Evolutionary conservation across 2,888 invertebrate genomes (phyloP).

Genomic region (Pelosia muscerda): DNA sequence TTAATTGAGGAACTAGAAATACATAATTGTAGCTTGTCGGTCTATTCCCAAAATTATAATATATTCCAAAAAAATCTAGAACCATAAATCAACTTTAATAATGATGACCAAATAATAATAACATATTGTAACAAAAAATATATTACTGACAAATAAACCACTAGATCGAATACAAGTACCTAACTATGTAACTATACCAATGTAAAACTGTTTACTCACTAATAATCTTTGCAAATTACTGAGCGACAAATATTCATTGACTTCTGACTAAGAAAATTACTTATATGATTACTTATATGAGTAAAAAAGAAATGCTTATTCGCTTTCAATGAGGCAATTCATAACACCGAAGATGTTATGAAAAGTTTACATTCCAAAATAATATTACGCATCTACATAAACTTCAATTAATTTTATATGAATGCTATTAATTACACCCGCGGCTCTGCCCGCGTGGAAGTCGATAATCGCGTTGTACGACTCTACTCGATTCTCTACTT

Average conservation of each 20-base stretch:
- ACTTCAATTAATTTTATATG: neutral
- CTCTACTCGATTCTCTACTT: no score
- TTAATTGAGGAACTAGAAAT: constrained; percentile 3
- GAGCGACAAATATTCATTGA: neutral
- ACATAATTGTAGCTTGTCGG: no score
- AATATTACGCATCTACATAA: neutral
- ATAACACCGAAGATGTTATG: neutral
- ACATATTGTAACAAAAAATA: neutral
- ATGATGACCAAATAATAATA: constrained; percentile 6
- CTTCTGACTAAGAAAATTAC: neutral
- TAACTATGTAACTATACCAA: neutral
- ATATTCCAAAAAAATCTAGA: neutral
- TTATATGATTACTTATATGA: neutral
- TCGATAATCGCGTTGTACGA: no score
- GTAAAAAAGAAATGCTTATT: neutral
- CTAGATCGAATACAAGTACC: neutral
- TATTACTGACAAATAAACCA: neutral
- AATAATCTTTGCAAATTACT: neutral
- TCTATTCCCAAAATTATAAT: neutral
- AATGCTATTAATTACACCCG: no score
- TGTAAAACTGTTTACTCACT: no score
- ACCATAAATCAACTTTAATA: neutral
- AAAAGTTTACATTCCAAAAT: neutral
- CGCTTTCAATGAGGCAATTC: neutral
- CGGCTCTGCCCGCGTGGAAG: no score